A percentile compares a stretch with the other conserved stretches of the same genome.
Conservation (phyloP, 2,797 vertebrate genomes). For the Falco berigora region DNA sequence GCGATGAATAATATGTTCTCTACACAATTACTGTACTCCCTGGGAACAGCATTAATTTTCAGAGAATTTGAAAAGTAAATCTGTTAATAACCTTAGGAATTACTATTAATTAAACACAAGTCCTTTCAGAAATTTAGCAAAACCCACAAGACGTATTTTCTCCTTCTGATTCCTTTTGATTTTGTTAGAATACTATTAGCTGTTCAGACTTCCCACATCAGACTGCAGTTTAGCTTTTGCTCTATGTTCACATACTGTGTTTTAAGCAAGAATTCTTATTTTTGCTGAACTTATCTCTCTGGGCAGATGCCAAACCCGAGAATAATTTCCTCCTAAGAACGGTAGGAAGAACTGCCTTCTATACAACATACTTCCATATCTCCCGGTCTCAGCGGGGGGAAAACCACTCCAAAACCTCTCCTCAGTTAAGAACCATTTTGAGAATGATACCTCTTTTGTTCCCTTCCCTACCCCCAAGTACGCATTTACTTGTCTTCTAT, state of each 20-base stretch:
- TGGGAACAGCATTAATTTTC: constrained; percentile 25
- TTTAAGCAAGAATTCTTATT: not conserved
- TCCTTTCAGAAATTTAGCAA: constrained; percentile 15
- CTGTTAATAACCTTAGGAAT: constrained; percentile 46
- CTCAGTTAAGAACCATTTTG: not conserved
- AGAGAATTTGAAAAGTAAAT: constrained; percentile 49
- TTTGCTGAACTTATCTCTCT: not conserved
- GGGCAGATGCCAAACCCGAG: not conserved
- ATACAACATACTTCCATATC: not conserved
- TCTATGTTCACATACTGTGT: not conserved
- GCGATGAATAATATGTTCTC: constrained; percentile 24
- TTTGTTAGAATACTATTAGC: not conserved
- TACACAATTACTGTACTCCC: constrained; percentile 23
- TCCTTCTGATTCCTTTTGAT: not conserved
- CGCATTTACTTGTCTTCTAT: not conserved
- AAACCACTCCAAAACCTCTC: not conserved
- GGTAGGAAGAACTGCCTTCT: not conserved
- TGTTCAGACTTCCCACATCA: not conserved
- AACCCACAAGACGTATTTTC: not conserved
- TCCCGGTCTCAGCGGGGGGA: not conserved
- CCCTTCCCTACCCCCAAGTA: not conserved
- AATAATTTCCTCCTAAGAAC: not conserved
- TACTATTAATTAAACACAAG: not conserved
- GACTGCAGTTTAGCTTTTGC: not conserved
- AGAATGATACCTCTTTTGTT: not conserved